Base-by-base conservation (phyloP, 1,140 invertebrate genomes). In the Ips nitidus region DNA sequence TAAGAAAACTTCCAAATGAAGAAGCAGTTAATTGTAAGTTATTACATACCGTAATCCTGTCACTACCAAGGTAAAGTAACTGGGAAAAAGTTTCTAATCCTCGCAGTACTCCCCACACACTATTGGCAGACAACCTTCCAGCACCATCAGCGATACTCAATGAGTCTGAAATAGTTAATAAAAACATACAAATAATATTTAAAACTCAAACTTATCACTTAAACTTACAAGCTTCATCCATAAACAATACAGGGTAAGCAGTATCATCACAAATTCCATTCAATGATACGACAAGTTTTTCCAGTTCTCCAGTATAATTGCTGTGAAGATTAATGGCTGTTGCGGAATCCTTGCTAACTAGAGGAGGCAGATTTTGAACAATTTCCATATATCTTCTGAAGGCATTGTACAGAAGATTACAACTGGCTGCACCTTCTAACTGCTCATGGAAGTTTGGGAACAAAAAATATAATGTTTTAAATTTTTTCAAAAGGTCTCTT, bases 51-150 rank as follows among this genome's bases (percentile, higher is more conserved):
- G 76, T 79, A 5, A 78, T 66, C 41, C 80, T 78, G 66, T 83
- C 78, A 0, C 82, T 80, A 40, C 81, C 75, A 0, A 84, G 63
- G 70, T 85, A 84, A 3, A 91, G 78, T 1, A 92, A 77, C 73
- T 94, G 92, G 1, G 87, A 86, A 76, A 93, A 91, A 1, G 91
- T 91, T 82, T 95, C 92, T 47, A 94, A 79, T 0, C 91, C 93
- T 73, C 90, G 80, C 8, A 95, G 76, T 52, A 89, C 84, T 8
- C 92, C 93, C 93, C 93, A 95, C 69, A 94, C 83, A 1, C 85
- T 84, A 80, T 72, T 76, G 74, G 78, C 37, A 8, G 63, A 22
- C 73, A 43, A 77, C 67, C n/a, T 77, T 59, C 1, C n/a, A 22
- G 66, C 77, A 64, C 66, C 22, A 77, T 55, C 69, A 36, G 61